Conservation (phyloP, 2,797 vertebrate genomes). For the Emydoidea blandingii region DNA sequence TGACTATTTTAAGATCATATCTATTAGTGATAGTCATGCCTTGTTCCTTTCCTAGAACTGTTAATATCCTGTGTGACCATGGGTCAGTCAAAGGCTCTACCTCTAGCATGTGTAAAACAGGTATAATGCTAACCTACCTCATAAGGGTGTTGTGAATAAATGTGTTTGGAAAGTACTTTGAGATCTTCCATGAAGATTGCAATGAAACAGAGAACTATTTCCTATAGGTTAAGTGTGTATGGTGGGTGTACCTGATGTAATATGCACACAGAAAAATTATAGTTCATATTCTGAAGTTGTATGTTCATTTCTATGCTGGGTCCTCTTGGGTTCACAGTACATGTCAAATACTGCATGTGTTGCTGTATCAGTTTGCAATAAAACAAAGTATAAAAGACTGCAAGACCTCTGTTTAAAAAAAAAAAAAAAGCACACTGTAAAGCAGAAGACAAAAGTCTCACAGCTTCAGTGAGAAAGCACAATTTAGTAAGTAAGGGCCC, state of each 20-base stretch:
- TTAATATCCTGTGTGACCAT: neutral
- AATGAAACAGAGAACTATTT: neutral
- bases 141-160: neutral
- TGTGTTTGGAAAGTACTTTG: neutral
- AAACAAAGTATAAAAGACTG: neutral
- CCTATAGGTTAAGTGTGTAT: neutral
- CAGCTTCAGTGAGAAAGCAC: neutral
- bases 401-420: neutral
- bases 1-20: neutral
- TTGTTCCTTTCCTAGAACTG: neutral
- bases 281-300: neutral
- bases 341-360: neutral
- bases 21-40: neutral
- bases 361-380: neutral
- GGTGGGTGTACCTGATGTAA: neutral
- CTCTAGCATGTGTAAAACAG: neutral
- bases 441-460: neutral
- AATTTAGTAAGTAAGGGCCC: neutral
- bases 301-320: neutral
- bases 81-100: neutral
- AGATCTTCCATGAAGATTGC: neutral
- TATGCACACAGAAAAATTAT: neutral
- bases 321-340: neutral
- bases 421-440: neutral
- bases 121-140: neutral